phyloP scores from a whole-genome alignment of 2,113 vertebrate species.

The Platysteira castanea region DNA sequence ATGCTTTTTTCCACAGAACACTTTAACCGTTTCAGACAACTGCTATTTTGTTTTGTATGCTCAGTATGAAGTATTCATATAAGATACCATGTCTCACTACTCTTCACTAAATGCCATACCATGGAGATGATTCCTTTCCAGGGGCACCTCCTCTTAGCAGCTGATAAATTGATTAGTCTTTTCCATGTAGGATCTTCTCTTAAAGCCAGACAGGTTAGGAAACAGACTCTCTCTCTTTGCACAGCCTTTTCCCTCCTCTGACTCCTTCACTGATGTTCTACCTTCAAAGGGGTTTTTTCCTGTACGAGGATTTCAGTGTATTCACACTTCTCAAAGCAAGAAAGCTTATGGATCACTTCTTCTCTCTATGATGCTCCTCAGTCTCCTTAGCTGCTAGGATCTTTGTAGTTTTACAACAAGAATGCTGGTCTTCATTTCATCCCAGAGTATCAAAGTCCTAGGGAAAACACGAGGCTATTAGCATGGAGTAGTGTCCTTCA shows the following conservation, averaged over 20 bases:
- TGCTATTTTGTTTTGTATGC: background rate
- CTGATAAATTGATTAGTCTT: background rate
- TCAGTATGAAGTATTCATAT: background rate
- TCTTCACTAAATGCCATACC: background rate
- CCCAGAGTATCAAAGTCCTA: background rate
- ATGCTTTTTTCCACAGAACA: background rate
- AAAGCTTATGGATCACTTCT: background rate
- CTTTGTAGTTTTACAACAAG: background rate
- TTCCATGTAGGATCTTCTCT: background rate
- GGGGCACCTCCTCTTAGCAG: background rate
- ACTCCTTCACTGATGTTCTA: background rate
- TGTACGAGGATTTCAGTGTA: background rate
- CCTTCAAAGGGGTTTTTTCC: background rate
- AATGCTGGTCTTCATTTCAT: background rate
- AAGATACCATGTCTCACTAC: background rate
- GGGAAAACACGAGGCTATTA: background rate
- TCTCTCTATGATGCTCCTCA: background rate
- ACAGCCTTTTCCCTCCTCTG: background rate
- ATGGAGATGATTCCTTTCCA: background rate
- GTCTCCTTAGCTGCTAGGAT: background rate
- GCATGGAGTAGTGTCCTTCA: background rate
- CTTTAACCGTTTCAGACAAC: conserved; percentile 40
- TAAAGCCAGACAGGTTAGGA: background rate
- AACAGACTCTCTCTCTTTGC: background rate
- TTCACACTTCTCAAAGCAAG: background rate